These are phyloP conservation scores for Falcunculus frontatus DNA, from an alignment of 2,113 vertebrate genomes.

Conservation along the genomic window DNA sequence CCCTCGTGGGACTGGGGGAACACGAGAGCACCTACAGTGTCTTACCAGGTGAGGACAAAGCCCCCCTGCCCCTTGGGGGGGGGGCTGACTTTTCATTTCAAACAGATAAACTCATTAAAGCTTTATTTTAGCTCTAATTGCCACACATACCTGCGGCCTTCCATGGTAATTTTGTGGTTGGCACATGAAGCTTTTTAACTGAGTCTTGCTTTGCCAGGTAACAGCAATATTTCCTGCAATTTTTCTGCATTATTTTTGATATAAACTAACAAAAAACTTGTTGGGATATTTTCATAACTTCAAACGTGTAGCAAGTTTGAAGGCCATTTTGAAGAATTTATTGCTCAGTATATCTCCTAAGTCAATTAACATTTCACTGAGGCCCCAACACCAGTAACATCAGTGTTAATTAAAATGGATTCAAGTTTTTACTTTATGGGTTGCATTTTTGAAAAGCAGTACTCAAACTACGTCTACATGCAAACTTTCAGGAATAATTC, in stretches of 20 bases:
- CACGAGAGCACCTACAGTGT: constrained; percentile 80
- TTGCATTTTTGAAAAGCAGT: background rate
- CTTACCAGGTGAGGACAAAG: constrained; percentile 82
- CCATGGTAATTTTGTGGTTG: background rate
- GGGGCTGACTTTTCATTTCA: background rate
- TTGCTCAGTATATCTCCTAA: background rate
- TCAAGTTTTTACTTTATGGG: background rate
- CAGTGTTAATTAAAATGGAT: background rate
- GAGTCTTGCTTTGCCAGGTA: background rate
- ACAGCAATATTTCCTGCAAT: background rate
- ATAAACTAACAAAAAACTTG: background rate
- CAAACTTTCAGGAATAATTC: background rate
- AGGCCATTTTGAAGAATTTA: background rate
- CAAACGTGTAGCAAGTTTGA: background rate
- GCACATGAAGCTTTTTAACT: background rate
- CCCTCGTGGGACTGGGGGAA: constrained; percentile 70
- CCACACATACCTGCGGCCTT: background rate
- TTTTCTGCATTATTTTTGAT: background rate
- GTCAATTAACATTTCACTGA: background rate
- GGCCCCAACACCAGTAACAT: background rate
- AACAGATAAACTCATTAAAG: rapidly evolving
- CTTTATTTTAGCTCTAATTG: background rate
- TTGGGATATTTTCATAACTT: background rate
- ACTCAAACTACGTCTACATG: background rate
- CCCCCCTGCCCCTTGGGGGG: background rate